phyloP scores from a whole-genome alignment of 2,888 invertebrate species.

The Dicyrtomina minuta region DNA sequence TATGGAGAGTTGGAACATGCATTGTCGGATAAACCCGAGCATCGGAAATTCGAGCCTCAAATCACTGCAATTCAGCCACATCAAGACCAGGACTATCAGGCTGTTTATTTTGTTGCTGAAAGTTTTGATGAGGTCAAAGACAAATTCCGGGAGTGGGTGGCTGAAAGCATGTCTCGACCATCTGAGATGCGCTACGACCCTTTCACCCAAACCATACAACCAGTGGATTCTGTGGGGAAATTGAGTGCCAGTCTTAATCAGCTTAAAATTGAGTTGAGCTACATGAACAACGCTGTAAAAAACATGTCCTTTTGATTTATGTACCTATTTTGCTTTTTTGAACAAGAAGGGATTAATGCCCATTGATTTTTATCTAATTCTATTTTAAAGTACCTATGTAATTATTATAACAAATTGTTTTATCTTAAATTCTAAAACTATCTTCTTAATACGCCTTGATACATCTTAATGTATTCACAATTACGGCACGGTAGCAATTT shows the following conservation, averaged over 20 bases:
- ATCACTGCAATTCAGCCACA: constrained; percentile 91
- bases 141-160: constrained; percentile 90
- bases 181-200: constrained; percentile 97
- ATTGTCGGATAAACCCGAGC: constrained; percentile 89
- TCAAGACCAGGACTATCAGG: constrained; percentile 65
- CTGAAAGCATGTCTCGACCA: constrained; percentile 83
- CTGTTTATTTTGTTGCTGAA: constrained; percentile 96
- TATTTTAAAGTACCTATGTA: no score
- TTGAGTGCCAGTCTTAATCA: constrained; percentile 79
- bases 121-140: constrained; percentile 97
- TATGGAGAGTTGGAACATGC: constrained; percentile 96
- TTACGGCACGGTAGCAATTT: no score
- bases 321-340: no score
- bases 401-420: no score
- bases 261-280: constrained; percentile 82
- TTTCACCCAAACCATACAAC: constrained; percentile 95
- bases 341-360: no score
- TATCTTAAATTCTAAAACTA: no score
- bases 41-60: constrained; percentile 87
- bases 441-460: no score
- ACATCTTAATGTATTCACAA: no score
- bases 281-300: constrained; percentile 81
- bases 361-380: no score
- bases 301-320: constrained; percentile 77
- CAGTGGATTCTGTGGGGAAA: constrained; percentile 88